These are phyloP conservation scores for Notolepis coatsorum DNA, from an alignment of 2,797 vertebrate genomes.

Conservation along the genomic window DNA sequence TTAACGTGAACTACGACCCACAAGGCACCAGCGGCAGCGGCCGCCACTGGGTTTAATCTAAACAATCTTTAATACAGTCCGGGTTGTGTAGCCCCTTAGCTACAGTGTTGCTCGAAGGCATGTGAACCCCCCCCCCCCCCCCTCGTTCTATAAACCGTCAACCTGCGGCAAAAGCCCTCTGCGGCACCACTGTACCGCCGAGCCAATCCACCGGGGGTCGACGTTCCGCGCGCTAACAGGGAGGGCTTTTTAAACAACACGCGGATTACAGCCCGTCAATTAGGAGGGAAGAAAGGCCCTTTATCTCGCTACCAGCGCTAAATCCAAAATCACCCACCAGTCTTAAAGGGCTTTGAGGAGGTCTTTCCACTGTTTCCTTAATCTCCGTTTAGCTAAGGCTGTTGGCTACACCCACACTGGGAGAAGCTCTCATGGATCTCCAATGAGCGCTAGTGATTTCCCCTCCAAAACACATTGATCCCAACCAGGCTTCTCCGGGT, in stretches of 20 bases:
- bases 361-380: constrained; percentile 58
- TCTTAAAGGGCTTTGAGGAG: constrained; percentile 61
- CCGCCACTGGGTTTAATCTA: too few species aligned
- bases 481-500: background rate
- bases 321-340: constrained; percentile 73
- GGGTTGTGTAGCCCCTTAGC: too few species aligned
- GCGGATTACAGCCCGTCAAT: constrained; percentile 76
- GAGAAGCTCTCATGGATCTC: constrained; percentile 47
- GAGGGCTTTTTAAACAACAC: constrained; percentile 59
- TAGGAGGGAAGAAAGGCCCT: constrained; percentile 64
- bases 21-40: too few species aligned
- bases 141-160: constrained; percentile 13
- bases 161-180: constrained; percentile 15
- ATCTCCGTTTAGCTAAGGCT: constrained; percentile 67
- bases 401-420: constrained; percentile 61
- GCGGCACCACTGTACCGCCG: constrained; percentile 29
- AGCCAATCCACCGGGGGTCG: constrained; percentile 27
- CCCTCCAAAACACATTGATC: constrained; percentile 42
- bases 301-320: constrained; percentile 65
- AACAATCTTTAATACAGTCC: too few species aligned
- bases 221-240: constrained; percentile 50
- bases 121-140: background rate
- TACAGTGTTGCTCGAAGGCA: background rate
- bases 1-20: too few species aligned
- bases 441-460: constrained; percentile 48